Evolutionary conservation across 2,888 invertebrate species (phyloP), one percentile per base, ranked within the genome.

Genomic region (Branchinecta sandiegonensis): DNA sequence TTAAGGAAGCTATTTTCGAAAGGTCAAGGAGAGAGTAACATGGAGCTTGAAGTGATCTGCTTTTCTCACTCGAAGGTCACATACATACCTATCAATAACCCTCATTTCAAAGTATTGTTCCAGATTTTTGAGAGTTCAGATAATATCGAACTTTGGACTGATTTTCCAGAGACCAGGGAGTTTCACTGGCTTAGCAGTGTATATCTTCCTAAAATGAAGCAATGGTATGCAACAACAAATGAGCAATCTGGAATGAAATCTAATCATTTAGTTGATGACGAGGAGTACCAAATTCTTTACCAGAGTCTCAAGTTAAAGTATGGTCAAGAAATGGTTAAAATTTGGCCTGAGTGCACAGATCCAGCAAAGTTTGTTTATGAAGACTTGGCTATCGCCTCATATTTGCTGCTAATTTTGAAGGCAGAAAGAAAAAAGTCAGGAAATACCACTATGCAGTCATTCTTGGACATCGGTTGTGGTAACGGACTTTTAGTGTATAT

Each of bases 291-390:
- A 74, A 75, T 77, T 46, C 80, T 86, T 70, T 94, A 94, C 76
- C 84, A 85, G 74, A 74, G 82, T 46, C 78, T 94, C 10, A 94
- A 94, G 77, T 75, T 80, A 2, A 90, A 87, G 77, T 90, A 94
- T 82, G 89, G 88, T 0, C 80, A 81, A 70, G 80, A 84, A 70
- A 83, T 91, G 76, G 83, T 89, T 11, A 81, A 89, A 85, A 84
- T 85, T 71, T 97, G 96, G 96, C 85, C 89, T 8, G 94, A 94
- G 79, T 86, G 84, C 71, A 97, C 97, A 8, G 93, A 97, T 78
- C 93, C 97, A 14, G 79, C 85, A 66, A 99, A 97, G 78, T 95
- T 89, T 81, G 90, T 99, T 0, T 93, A 89, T 80, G 97, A 99
- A 82, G 97, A 99, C 78, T 83, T 99, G 71, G 94, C 93, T 6